Conservation (phyloP, 2,113 vertebrate species). For the Microcebus ravelobensis region DNA sequence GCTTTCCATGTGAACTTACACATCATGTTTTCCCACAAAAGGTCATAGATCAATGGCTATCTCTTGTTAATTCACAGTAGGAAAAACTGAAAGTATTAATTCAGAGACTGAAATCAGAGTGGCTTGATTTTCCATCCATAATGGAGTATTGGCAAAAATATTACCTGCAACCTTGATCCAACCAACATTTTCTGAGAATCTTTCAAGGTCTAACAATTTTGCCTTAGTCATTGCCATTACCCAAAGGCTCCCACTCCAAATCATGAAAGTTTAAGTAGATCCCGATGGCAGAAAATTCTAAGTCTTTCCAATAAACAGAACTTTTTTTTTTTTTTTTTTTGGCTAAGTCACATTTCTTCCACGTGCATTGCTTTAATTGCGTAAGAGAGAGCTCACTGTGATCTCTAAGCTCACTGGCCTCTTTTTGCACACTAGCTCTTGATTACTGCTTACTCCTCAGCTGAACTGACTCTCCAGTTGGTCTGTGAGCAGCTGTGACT, state of each 20-base stretch:
- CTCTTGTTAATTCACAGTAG: not conserved
- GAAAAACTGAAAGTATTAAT: not conserved
- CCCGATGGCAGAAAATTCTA: not conserved
- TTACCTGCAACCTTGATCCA: not conserved
- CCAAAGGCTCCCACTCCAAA: not conserved
- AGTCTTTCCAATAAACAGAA: not conserved
- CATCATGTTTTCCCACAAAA: not conserved
- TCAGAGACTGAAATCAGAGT: not conserved
- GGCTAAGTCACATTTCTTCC: not conserved
- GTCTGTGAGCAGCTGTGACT: not conserved
- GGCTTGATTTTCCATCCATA: not conserved
- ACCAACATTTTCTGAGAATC: not conserved
- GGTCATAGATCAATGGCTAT: not conserved
- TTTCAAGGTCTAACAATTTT: not conserved
- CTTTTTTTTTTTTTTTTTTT: not conserved
- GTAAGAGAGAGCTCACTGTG: not conserved
- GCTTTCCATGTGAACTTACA: not conserved
- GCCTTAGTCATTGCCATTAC: not conserved
- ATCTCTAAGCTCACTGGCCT: not conserved
- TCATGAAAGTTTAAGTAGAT: not conserved
- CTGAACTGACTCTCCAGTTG: not conserved
- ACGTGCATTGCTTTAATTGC: not conserved
- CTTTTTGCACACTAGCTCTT: not conserved
- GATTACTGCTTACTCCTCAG: not conserved
- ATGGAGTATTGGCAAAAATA: not conserved